Conservation (phyloP, 2,888 invertebrate species). For the Mechanitis messenoides region DNA sequence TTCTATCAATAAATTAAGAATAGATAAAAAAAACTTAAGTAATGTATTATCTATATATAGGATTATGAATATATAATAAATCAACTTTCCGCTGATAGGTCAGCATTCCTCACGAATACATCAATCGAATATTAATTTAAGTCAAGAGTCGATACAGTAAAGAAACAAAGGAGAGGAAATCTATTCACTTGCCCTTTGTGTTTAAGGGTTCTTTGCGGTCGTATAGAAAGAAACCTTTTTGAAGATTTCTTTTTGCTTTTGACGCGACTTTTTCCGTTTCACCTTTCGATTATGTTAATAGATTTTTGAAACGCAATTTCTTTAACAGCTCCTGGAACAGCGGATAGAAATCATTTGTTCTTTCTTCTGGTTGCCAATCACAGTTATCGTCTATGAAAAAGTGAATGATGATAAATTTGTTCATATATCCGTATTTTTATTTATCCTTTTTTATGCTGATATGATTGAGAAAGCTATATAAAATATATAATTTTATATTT, state of each 20-base stretch:
- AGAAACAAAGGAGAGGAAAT: slow-evolving; percentile 51
- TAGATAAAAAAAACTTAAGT: no score
- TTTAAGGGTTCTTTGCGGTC: slow-evolving; percentile 41
- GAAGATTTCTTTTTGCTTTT: slow-evolving; percentile 49
- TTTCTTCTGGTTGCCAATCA: neutral
- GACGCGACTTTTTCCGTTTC: slow-evolving; percentile 38
- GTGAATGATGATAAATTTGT: no score
- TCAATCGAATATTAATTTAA: slow-evolving; percentile 56
- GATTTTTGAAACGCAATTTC: slow-evolving; percentile 34
- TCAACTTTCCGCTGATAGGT: slow-evolving; percentile 10
- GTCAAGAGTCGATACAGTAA: slow-evolving; percentile 43
- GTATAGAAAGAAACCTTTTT: slow-evolving; percentile 46
- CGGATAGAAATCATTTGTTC: slow-evolving; percentile 8
- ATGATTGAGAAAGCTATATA: no score
- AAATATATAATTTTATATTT: no score
- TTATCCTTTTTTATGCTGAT: no score
- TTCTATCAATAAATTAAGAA: no score
- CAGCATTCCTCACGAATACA: slow-evolving; percentile 31
- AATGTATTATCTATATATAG: no score
- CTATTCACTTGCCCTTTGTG: slow-evolving; percentile 48
- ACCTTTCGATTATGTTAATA: slow-evolving; percentile 44
- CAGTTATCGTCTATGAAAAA: neutral
- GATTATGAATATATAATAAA: neutral
- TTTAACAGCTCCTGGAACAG: slow-evolving; percentile 16
- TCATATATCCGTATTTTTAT: no score